These are phyloP conservation scores for Oryzias curvinotus DNA, from an alignment of 2,113 vertebrate genomes.

Conservation along the genomic window DNA sequence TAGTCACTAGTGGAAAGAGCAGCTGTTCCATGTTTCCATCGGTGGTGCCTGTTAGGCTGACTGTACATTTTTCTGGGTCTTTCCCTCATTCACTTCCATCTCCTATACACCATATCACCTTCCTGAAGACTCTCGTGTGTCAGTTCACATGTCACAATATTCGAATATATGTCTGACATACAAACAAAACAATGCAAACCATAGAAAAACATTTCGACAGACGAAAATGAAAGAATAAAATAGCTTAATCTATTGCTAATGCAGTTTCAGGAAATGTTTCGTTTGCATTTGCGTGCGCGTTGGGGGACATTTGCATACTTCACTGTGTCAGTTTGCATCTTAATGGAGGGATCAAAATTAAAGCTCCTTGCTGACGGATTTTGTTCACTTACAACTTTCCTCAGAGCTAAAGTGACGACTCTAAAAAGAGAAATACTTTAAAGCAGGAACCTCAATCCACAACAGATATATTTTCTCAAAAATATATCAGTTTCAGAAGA, in stretches of 20 bases:
- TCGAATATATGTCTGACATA: too few species aligned
- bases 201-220: too few species aligned
- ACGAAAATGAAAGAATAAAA: too few species aligned
- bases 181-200: too few species aligned
- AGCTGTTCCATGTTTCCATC: slow-evolving; percentile 22
- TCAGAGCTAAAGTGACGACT: neutral
- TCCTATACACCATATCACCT: too few species aligned
- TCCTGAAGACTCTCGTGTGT: too few species aligned
- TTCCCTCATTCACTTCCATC: too few species aligned
- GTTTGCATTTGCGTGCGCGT: neutral
- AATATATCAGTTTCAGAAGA: too few species aligned
- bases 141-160: too few species aligned
- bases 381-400: slow-evolving; percentile 52
- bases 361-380: slow-evolving; percentile 48
- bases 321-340: slow-evolving; percentile 46
- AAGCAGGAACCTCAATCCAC: slow-evolving; percentile 9
- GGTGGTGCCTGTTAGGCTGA: neutral
- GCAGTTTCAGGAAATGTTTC: too few species aligned
- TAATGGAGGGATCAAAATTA: slow-evolving; percentile 15
- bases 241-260: too few species aligned
- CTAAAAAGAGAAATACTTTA: slow-evolving; percentile 28
- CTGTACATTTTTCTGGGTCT: too few species aligned
- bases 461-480: neutral
- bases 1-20: slow-evolving; percentile 15
- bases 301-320: neutral